phyloP scores from a whole-genome alignment of 2,797 vertebrate species.

The Ctenopoma kingsleyae region DNA sequence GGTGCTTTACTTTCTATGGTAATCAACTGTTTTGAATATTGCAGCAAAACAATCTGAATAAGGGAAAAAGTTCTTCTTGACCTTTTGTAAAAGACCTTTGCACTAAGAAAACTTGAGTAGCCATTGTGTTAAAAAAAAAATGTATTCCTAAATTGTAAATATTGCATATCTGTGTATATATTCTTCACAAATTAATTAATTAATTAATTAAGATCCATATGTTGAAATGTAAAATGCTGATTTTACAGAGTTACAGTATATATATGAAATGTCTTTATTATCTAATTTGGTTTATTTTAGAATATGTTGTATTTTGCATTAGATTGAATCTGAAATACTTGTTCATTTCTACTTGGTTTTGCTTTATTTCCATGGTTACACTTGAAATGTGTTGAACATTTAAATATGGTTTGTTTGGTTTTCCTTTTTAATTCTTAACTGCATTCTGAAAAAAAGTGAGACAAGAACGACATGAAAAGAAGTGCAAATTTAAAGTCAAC shows the following conservation, averaged over 20 bases:
- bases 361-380: not conserved
- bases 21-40: slow-evolving; percentile 77
- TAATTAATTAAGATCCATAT: not conserved
- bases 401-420: not conserved
- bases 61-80: not conserved
- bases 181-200: not conserved
- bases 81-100: not conserved
- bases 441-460: not conserved
- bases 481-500: slow-evolving; percentile 13
- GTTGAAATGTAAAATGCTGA: not conserved
- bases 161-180: not conserved
- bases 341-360: not conserved
- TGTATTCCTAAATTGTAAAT: not conserved
- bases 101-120: slow-evolving; percentile 1
- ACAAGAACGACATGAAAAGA: not conserved
- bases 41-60: slow-evolving; percentile 56
- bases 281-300: not conserved
- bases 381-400: not conserved
- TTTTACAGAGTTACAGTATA: not conserved
- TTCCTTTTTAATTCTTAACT: not conserved
- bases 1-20: slow-evolving; percentile 74
- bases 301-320: not conserved
- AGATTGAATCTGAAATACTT: not conserved
- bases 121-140: slow-evolving; percentile 7
- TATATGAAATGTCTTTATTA: not conserved